phyloP scores from a whole-genome alignment of 1,140 invertebrate species.

The Sarcophaga peregrina region DNA sequence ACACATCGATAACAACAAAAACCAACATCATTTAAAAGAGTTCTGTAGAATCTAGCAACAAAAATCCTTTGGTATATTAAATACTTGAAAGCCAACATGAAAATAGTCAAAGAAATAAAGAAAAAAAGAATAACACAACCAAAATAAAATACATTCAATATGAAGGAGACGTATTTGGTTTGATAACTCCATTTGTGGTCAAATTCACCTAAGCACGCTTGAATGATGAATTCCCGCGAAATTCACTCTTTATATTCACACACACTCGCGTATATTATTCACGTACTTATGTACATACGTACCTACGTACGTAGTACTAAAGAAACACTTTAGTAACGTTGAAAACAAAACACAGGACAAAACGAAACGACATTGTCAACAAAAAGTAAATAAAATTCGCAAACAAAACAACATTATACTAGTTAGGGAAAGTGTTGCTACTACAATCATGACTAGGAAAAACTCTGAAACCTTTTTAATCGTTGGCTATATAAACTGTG shows the following conservation, averaged over 20 bases:
- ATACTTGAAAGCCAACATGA: not conserved
- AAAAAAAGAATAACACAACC: not conserved
- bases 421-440: not conserved
- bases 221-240: conserved; percentile 41
- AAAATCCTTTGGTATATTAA: conserved; percentile 31
- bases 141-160: not conserved
- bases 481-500: no score
- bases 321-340: conserved; percentile 33
- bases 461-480: no score
- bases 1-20: not conserved
- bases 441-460: no score
- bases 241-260: conserved; percentile 6
- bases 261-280: not conserved
- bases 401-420: conserved; percentile 4
- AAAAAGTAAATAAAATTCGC: not conserved
- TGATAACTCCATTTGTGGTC: conserved; percentile 41
- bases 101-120: not conserved
- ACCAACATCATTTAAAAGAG: not conserved
- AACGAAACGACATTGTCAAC: not conserved
- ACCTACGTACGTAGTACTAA: not conserved
- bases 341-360: not conserved
- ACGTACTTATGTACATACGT: not conserved
- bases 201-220: conserved; percentile 40
- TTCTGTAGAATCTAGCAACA: conserved; percentile 33
- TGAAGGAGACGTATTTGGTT: conserved; percentile 36